Percentiles rank a stretch among this genome's conserved stretches.
phyloP scores from a whole-genome alignment of 2,113 vertebrate genomes.

The Entelurus aequoreus region DNA sequence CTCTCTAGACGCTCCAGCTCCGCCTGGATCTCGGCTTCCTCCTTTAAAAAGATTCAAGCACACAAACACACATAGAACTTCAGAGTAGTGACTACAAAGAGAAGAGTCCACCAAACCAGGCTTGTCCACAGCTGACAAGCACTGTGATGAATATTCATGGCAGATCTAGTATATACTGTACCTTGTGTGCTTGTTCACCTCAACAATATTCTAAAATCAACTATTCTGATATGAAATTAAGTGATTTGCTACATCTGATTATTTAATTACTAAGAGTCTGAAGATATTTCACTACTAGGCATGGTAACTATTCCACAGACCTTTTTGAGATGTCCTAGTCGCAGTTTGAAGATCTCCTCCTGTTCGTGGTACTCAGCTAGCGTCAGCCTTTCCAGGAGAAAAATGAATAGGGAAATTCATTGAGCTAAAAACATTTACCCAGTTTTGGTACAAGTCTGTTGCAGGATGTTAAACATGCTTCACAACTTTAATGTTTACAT shows the following conservation, averaged over 20 bases:
- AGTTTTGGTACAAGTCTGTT: background rate
- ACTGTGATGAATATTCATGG: conserved; percentile 49
- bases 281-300: background rate
- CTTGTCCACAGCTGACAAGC: conserved; percentile 33
- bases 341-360: conserved; percentile 98
- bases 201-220: conserved; percentile 22
- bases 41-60: conserved; percentile 80
- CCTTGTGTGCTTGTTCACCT: background rate
- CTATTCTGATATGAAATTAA: conserved; percentile 2
- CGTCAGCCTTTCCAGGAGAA: conserved; percentile 78
- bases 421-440: background rate
- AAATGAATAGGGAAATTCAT: conserved; percentile 26
- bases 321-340: conserved; percentile 99
- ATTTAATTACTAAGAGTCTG: background rate
- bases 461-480: background rate
- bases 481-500: background rate
- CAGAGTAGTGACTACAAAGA: conserved; percentile 36
- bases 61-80: conserved; percentile 42
- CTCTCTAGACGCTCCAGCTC: conserved; percentile 98
- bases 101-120: conserved; percentile 45
- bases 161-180: background rate
- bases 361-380: conserved; percentile 98
- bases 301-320: conserved; percentile 56
- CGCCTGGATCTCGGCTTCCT: conserved; percentile 99
- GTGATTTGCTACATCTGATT: conserved; percentile 2